These are phyloP conservation scores for Antheraea assamensis DNA, from an alignment of 2,888 invertebrate genomes.

Conservation along the genomic window DNA sequence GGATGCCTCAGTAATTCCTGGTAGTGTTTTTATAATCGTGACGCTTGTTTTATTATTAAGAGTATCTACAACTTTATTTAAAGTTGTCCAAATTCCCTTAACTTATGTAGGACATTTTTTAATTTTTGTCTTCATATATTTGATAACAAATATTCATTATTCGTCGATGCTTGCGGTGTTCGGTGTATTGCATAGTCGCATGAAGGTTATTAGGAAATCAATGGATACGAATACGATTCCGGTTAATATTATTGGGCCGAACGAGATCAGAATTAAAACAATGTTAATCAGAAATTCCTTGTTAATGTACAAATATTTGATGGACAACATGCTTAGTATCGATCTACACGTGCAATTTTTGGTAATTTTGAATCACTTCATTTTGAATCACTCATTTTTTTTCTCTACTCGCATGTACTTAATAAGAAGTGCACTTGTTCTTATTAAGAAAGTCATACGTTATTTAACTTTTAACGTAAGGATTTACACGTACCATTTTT, in stretches of 20 bases:
- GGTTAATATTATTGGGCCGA: constrained; percentile 9
- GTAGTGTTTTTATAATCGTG: not conserved
- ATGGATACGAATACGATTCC: not conserved
- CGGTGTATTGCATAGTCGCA: not conserved
- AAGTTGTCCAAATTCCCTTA: not conserved
- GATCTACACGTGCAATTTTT: not conserved
- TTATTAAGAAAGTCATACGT: no score
- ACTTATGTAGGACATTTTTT: not conserved
- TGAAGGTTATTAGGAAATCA: not conserved
- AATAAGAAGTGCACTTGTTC: no score
- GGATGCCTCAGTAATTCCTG: not conserved
- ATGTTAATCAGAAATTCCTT: not conserved
- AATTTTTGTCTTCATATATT: not conserved
- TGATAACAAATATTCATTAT: not conserved
- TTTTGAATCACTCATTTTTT: not conserved
- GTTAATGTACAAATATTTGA: not conserved
- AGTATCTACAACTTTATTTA: not conserved
- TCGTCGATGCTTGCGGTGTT: constrained; percentile 2
- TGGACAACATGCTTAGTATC: not conserved
- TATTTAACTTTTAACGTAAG: no score
- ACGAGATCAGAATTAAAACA: not conserved
- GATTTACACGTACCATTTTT: no score
- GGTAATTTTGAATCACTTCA: not conserved
- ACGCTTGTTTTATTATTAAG: not conserved
- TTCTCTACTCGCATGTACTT: no score